Base-by-base conservation (phyloP, 2,888 invertebrate genomes). In the Ennomos quercinarius region DNA sequence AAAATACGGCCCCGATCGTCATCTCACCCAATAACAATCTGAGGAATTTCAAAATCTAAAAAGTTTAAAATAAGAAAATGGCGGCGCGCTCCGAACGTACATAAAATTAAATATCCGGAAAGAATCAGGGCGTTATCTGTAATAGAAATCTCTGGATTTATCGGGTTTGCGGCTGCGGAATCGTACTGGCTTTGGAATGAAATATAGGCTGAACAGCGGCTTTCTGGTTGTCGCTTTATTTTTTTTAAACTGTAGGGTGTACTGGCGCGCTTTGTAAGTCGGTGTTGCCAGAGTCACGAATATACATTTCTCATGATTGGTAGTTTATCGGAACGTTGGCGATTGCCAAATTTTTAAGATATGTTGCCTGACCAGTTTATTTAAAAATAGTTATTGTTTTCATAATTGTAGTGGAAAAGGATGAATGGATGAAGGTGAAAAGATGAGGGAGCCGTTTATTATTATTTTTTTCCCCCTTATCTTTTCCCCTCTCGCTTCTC, bases 141-240 rank as follows among this genome's bases (percentile, higher is more conserved):
- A 90, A 90, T 90, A 89, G 89, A 85, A 89, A 90, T 90, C 90
- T 87, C 77, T 81, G 64, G 86, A 90, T 89, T 90, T 90, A 90
- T 90, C 88, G 89, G 81, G 78, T 82, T 81, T 81, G 86, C 77
- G 83, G 87, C 76, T 79, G 79, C 64, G 74, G 80, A 54, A 74
- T 75, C 79, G 81, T 81, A 81, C 81, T 77, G 82, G 83, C 77
- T 47, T 40, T 17, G 47, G 78, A 82, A 88, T 88, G 88, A 88
- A 87, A 87, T 89, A 87, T 87, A 86, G 86, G 82, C 85, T 78
- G 78, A 73, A 76, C 75, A 77, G 74, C 67, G 74, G 73, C 72
- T 67, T 73, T 72, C 55, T 72, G 77, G 77, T 77, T 64, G 68
- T 43, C 42, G 45, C 41, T 54, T 54, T 69, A 70, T 76, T 79